These are phyloP conservation scores for Oryzaephilus surinamensis DNA, from an alignment of 1,140 invertebrate species.

Conservation along the genomic window DNA sequence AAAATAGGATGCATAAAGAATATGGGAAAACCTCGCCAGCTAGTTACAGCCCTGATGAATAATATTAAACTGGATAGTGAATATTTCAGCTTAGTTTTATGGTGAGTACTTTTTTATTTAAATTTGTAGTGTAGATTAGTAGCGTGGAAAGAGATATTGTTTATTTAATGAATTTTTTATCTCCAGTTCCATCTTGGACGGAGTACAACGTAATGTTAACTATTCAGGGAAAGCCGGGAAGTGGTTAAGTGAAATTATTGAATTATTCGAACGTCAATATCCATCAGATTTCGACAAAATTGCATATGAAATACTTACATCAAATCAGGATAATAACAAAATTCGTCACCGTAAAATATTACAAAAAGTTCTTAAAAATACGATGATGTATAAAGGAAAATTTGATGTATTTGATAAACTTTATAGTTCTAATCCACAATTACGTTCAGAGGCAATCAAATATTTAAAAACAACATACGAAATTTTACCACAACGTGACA, in stretches of 20 bases:
- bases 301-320: conserved; percentile 28
- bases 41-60: too few species aligned
- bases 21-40: too few species aligned
- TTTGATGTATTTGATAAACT: conserved; percentile 52
- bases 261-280: conserved; percentile 40
- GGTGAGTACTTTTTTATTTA: too few species aligned
- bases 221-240: conserved; percentile 19
- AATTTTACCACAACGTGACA: conserved; percentile 39
- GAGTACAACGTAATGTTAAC: conserved; percentile 7
- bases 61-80: too few species aligned
- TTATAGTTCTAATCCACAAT: conserved; percentile 49
- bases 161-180: too few species aligned
- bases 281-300: conserved; percentile 54
- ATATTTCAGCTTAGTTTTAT: too few species aligned
- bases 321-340: conserved; percentile 5
- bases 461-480: conserved; percentile 43
- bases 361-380: conserved; percentile 18
- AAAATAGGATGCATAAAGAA: too few species aligned
- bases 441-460: conserved; percentile 50
- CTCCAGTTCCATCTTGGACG: conserved; percentile 15
- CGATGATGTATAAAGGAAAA: conserved; percentile 10
- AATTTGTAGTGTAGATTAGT: too few species aligned
- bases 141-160: too few species aligned
- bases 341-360: conserved; percentile 9
- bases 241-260: conserved; percentile 16